Conservation (phyloP, 2,888 invertebrate genomes). For the Rhagophthalmus giganteus region DNA sequence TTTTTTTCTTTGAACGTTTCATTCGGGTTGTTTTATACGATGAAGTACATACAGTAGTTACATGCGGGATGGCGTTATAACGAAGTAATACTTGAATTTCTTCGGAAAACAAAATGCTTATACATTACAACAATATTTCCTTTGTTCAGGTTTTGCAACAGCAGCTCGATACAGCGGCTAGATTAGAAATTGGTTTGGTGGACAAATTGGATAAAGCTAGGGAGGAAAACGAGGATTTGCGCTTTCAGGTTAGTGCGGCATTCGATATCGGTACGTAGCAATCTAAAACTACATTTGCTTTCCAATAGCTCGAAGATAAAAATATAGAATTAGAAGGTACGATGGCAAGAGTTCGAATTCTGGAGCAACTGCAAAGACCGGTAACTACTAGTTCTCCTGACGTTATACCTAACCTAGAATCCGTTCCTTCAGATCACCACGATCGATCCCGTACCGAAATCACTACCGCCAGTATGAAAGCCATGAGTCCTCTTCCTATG, state of each 20-base stretch:
- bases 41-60: too few relatives aligned
- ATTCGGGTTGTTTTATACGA: too few relatives aligned
- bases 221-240: slow-evolving; percentile 80
- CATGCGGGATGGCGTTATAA: too few relatives aligned
- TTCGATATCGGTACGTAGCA: not conserved
- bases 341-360: slow-evolving; percentile 72
- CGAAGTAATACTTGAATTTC: not conserved
- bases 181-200: slow-evolving; percentile 66
- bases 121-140: not conserved
- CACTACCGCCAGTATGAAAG: slow-evolving; percentile 62
- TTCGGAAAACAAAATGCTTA: not conserved
- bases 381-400: slow-evolving; percentile 46
- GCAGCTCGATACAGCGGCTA: slow-evolving; percentile 69
- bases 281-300: slow-evolving; percentile 1
- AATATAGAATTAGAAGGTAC: slow-evolving; percentile 84
- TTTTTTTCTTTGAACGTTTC: too few relatives aligned
- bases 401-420: slow-evolving; percentile 55
- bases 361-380: slow-evolving; percentile 61
- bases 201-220: slow-evolving; percentile 72
- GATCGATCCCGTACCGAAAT: slow-evolving; percentile 55
- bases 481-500: slow-evolving; percentile 60
- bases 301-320: slow-evolving; percentile 73
- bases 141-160: slow-evolving; percentile 68
- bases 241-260: slow-evolving; percentile 71
- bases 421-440: slow-evolving; percentile 49